Base-by-base conservation (phyloP, 2,113 vertebrate species). In the Scalopus aquaticus region DNA sequence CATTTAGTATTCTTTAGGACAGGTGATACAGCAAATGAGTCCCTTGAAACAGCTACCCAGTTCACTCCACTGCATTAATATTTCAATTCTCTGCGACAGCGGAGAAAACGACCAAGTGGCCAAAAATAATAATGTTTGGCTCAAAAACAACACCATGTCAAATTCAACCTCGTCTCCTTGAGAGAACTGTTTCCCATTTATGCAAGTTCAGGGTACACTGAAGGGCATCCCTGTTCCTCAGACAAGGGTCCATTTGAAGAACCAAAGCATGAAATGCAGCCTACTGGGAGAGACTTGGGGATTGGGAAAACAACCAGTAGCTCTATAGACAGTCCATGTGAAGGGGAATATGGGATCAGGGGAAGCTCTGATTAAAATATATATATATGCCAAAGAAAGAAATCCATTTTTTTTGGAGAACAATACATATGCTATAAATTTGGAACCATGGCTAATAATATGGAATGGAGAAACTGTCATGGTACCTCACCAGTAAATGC, bases 41-140 rank as follows among this genome's bases (percentile, higher is more conserved):
- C 37, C 74, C 12, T 54, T 70, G 49, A 88, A 91, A 72, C 76
- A 97, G 70, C 30, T 82, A 65, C 0, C 0, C 70, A 84, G 60
- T 42, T 96, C 89, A 93, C 54, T 94, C 80, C 6, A 92, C 65
- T 74, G 46, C 54, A 92, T 89, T 87, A 81, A 54, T 96, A 98
- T 96, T 97, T 95, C 95, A 96, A 15, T 93, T 91, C 83, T 69
- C 73, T 74, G 60, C 89, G 65, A 74, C 70, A 56, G 64, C 90
- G 77, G 91, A 89, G 28, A 93, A 97, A 96, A 96, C 5, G 69
- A 11, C 46, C 72, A 82, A 39, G 5, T 81, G 78, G 95, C 95
- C 97, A 96, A 97, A 97, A 96, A 2, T 64, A 97, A 94, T 90
- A 97, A 88, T 83, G 20, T 58, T 90, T 96, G 88, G 91, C 82